Percentiles rank a stretch among this genome's conserved stretches.
Conservation (phyloP, 1,140 invertebrate species). For the Tribolium madens region DNA sequence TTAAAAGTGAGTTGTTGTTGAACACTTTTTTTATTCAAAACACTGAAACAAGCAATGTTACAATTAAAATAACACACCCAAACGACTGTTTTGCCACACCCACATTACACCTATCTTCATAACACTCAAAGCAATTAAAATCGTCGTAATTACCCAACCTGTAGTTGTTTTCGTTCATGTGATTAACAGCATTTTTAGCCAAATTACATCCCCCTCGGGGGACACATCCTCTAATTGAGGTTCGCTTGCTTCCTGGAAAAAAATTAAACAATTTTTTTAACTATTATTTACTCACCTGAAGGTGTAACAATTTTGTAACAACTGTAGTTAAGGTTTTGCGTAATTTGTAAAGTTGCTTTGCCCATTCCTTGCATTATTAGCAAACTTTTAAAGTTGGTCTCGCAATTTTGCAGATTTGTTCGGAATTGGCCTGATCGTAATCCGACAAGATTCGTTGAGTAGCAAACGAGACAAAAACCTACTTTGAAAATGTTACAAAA, state of each 20-base stretch:
- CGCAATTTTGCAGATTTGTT: neutral
- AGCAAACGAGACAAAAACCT: neutral
- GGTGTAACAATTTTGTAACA: neutral
- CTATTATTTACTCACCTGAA: neutral
- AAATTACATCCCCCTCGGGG: neutral
- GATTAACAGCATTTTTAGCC: neutral
- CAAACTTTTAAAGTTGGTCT: neutral
- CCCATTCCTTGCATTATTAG: neutral
- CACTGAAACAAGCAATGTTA: too few species aligned
- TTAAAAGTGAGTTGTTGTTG: too few species aligned
- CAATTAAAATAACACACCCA: too few species aligned
- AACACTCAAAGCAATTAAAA: neutral
- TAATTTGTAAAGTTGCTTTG: neutral
- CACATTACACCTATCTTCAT: neutral
- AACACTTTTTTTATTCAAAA: too few species aligned
- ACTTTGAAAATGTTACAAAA: neutral
- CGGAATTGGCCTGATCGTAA: neutral
- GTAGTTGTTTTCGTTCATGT: neutral
- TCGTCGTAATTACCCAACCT: neutral
- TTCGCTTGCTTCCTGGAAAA: neutral
- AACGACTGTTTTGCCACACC: too few species aligned
- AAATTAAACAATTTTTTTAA: too few species aligned
- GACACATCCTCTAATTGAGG: neutral
- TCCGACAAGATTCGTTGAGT: neutral
- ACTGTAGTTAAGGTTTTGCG: neutral